A percentile compares a stretch with the other conserved stretches of the same genome.
phyloP scores from a whole-genome alignment of 2,888 invertebrate species.

The Coleophora flavipennella region DNA sequence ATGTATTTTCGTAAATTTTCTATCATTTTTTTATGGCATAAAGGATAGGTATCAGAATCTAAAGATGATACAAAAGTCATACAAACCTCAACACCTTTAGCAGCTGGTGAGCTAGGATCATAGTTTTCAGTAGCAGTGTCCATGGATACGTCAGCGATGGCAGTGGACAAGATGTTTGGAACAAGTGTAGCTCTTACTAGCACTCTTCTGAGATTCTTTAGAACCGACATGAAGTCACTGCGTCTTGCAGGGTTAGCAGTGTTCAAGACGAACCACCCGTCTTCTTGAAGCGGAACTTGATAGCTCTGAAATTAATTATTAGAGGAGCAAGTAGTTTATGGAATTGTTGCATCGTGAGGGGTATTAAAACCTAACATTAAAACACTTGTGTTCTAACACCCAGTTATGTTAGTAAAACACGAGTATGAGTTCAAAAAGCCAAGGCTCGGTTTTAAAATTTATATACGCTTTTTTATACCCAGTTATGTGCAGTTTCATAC shows the following conservation, averaged over 20 bases:
- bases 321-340: neutral
- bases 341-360: too few species aligned
- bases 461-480: too few species aligned
- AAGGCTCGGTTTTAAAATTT: too few species aligned
- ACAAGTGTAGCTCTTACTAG: constrained; percentile 84
- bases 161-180: constrained; percentile 72
- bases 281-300: constrained; percentile 77
- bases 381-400: too few species aligned
- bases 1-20: neutral
- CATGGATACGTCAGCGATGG: constrained; percentile 87
- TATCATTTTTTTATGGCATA: neutral
- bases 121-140: constrained; percentile 83
- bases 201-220: constrained; percentile 87
- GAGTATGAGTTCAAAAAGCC: too few species aligned
- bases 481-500: too few species aligned
- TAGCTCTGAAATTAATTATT: constrained; percentile 56
- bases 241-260: constrained; percentile 67
- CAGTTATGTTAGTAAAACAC: too few species aligned
- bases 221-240: constrained; percentile 86
- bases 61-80: too few species aligned
- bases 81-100: constrained; percentile 83
- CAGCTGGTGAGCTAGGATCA: constrained; percentile 72
- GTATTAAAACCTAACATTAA: too few species aligned
- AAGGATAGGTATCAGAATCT: too few species aligned
- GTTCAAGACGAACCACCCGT: constrained; percentile 72